A percentile compares a stretch with the other conserved stretches of the same genome.
phyloP scores from a whole-genome alignment of 2,113 vertebrate genomes.

The Rafetus swinhoei region DNA sequence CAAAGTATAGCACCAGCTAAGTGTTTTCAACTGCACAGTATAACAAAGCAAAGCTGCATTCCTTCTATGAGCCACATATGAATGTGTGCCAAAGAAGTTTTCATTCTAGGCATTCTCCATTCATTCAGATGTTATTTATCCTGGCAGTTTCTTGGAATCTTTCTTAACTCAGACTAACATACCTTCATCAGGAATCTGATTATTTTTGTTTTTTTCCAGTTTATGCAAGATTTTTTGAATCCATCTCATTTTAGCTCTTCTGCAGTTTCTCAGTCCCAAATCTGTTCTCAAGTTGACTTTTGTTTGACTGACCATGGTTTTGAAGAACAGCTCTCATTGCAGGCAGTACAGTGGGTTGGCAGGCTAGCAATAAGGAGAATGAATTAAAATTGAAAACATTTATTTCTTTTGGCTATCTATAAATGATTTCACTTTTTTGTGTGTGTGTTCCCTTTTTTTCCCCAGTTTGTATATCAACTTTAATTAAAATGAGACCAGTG shows the following conservation, averaged over 20 bases:
- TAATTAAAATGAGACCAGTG: neutral
- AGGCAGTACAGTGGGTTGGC: neutral
- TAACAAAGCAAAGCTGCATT: neutral
- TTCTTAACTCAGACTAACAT: constrained; percentile 1
- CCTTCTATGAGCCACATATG: neutral
- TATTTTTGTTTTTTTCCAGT: constrained; percentile 12
- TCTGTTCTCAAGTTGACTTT: neutral
- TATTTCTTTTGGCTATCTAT: neutral
- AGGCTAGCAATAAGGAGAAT: neutral
- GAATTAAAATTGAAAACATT: neutral
- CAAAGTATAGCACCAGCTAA: neutral
- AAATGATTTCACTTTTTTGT: neutral
- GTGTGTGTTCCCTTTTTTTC: neutral
- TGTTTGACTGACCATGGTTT: neutral
- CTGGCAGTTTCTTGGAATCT: neutral
- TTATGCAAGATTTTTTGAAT: neutral
- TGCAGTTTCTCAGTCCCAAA: neutral
- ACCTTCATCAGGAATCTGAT: neutral
- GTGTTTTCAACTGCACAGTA: neutral
- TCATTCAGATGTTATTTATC: constrained; percentile 32
- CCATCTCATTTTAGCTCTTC: neutral
- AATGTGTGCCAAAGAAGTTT: neutral
- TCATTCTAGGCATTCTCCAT: neutral
- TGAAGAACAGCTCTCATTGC: neutral
- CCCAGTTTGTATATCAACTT: fast-evolving